Evolutionary conservation across 2,888 invertebrate species (phyloP).

Genomic region (Cephus runcator): DNA sequence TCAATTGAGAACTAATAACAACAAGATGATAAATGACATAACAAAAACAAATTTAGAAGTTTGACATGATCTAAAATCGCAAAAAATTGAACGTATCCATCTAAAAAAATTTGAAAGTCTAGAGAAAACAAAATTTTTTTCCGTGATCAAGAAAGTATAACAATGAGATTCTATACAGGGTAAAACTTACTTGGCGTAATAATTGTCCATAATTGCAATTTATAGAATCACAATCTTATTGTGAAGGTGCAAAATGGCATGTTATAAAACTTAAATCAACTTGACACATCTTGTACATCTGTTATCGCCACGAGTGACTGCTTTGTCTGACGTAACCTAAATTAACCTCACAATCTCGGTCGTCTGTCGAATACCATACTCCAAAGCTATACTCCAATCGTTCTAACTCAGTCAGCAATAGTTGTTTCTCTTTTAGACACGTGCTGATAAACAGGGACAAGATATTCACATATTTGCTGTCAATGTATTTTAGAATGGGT

Average conservation of each 20-base stretch:
- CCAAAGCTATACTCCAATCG: too few relatives aligned
- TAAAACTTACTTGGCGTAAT: constrained; percentile 29
- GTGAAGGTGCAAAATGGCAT: constrained; percentile 37
- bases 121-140: not conserved
- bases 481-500: not conserved
- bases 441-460: not conserved
- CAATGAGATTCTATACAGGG: not conserved
- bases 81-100: not conserved
- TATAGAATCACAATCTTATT: constrained; percentile 26
- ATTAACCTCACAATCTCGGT: not conserved
- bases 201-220: constrained; percentile 29
- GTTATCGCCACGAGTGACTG: not conserved
- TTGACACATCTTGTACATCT: constrained; percentile 41
- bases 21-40: not conserved
- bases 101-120: not conserved
- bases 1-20: not conserved
- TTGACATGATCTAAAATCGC: not conserved
- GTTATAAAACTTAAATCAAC: constrained; percentile 43
- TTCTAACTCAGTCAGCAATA: not conserved
- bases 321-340: not conserved
- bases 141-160: not conserved
- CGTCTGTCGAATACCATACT: not conserved
- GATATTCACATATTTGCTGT: not conserved
- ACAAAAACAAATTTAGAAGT: constrained; percentile 1
- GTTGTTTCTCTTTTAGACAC: not conserved